A percentile compares a stretch with the other conserved stretches of the same genome.
These are phyloP conservation scores for Tigriopus japonicus DNA, from an alignment of 1,140 invertebrate species.

Conservation along the genomic window DNA sequence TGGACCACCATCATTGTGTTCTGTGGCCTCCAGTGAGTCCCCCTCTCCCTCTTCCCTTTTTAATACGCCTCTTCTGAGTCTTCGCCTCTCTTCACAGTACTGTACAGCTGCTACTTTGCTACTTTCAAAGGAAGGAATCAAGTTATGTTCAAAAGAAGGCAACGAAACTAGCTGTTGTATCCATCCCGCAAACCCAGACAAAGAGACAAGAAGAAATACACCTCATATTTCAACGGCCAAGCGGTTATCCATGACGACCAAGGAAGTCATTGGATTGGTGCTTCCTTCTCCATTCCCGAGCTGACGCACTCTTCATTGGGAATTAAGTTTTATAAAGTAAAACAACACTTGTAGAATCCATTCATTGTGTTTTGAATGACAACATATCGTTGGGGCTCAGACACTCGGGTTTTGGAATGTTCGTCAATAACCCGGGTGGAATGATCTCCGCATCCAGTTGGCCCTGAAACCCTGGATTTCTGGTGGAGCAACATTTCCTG, in stretches of 20 bases:
- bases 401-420: no score
- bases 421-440: no score
- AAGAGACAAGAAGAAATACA: no score
- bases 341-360: no score
- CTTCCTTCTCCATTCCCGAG: not conserved
- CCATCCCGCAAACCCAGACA: no score
- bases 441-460: not conserved
- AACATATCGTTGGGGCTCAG: no score
- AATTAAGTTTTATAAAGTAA: no score
- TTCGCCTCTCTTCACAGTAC: not conserved
- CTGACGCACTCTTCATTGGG: no score
- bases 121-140: constrained; percentile 1
- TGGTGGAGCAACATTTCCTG: no score
- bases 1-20: not conserved
- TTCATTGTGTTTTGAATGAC: no score
- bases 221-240: not conserved
- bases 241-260: not conserved
- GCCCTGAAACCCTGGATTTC: no score
- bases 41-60: constrained; percentile 4
- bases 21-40: not conserved
- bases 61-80: not conserved
- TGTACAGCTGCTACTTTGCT: not conserved
- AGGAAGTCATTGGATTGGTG: not conserved
- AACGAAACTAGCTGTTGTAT: no score
- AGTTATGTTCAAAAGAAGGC: not conserved